Evolutionary conservation across 2,113 vertebrate species (phyloP).

Genomic region (Megaleporinus macrocephalus): DNA sequence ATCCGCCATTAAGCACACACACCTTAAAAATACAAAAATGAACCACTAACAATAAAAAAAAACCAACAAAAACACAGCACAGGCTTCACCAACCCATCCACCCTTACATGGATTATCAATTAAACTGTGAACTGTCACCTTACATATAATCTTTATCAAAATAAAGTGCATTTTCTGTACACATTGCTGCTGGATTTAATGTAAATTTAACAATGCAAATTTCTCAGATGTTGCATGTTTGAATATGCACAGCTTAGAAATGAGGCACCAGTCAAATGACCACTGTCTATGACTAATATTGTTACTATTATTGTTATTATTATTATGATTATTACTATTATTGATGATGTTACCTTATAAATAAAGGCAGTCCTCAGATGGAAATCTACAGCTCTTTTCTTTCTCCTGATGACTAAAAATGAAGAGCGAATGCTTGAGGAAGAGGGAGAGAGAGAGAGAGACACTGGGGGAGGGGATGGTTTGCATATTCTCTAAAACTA

Average conservation of each 20-base stretch:
- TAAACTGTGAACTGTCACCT: too few species aligned
- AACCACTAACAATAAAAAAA: neutral
- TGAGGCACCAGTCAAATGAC: too few species aligned
- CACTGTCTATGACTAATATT: conserved; percentile 67
- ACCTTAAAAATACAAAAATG: neutral
- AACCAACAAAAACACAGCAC: neutral
- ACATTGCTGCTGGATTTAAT: too few species aligned
- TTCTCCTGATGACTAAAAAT: conserved; percentile 63
- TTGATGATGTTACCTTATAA: neutral
- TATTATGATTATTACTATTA: conserved; percentile 68
- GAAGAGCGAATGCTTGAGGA: conserved; percentile 56
- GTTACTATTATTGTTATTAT: conserved; percentile 73
- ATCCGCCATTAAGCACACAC: conserved; percentile 71
- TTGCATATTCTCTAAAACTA: conserved; percentile 63
- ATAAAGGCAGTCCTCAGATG: conserved; percentile 20
- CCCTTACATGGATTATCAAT: too few species aligned
- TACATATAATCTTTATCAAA: too few species aligned
- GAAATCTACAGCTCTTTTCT: conserved; percentile 41
- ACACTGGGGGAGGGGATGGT: conserved; percentile 39
- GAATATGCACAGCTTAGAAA: too few species aligned
- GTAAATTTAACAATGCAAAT: too few species aligned
- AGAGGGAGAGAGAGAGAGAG: neutral
- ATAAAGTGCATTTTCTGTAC: too few species aligned
- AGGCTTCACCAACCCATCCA: too few species aligned
- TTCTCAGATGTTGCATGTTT: too few species aligned